Conservation (phyloP, 2,797 vertebrate species). For the Rhabdophis nuchalis region DNA sequence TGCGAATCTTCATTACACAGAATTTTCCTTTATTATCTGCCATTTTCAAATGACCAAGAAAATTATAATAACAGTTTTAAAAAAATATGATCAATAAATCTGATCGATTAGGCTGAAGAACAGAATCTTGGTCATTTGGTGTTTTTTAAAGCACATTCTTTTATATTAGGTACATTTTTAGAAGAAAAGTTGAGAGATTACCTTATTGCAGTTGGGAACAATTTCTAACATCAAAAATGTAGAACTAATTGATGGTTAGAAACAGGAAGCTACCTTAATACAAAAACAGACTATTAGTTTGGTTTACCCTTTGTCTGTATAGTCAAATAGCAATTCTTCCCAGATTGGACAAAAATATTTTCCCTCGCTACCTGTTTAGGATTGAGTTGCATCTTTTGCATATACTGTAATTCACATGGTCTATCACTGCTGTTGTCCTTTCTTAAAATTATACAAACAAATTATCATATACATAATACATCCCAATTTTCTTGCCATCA, state of each 20-base stretch:
- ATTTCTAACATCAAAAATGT: neutral
- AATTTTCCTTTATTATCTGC: conserved; percentile 1
- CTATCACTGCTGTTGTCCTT: neutral
- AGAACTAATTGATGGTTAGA: neutral
- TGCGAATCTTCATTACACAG: neutral
- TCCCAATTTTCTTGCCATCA: neutral
- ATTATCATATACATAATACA: neutral
- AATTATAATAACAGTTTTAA: neutral
- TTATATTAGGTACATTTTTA: conserved; percentile 7
- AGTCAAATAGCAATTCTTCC: neutral
- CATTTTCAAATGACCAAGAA: conserved; percentile 14
- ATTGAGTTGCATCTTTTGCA: neutral
- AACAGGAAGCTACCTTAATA: neutral
- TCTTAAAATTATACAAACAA: neutral
- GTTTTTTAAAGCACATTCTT: neutral
- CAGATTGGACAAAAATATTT: neutral
- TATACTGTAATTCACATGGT: neutral
- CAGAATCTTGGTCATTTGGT: neutral
- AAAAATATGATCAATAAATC: neutral
- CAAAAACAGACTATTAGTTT: neutral
- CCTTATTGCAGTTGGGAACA: neutral
- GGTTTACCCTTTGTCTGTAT: neutral
- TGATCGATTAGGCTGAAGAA: conserved; percentile 3
- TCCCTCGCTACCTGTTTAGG: neutral
- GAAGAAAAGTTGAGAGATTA: neutral